Conservation (phyloP, 2,797 vertebrate genomes). For the Sebastes trivittatus region DNA sequence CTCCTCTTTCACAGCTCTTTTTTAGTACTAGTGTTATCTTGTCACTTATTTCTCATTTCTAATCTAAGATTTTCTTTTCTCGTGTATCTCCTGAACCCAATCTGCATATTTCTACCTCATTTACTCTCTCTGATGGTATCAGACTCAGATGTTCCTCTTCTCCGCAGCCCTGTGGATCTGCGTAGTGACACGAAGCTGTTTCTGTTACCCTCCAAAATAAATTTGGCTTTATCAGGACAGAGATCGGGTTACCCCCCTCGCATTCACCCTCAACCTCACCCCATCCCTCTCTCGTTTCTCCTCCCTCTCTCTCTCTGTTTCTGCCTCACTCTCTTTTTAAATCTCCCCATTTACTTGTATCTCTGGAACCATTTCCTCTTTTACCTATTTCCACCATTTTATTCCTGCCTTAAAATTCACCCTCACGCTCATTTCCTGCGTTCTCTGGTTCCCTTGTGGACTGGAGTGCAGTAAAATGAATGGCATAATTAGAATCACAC, state of each 20-base stretch:
- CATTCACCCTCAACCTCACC: conserved; percentile 9
- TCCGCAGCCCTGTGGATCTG: conserved; percentile 53
- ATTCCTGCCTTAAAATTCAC: conserved; percentile 41
- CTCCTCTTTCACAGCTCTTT: not conserved
- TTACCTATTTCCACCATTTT: conserved; percentile 36
- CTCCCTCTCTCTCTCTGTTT: not conserved
- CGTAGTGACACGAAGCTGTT: conserved; percentile 74
- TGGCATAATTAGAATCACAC: conserved; percentile 77
- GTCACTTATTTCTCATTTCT: not conserved
- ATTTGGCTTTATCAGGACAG: conserved; percentile 74
- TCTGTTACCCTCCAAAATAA: conserved; percentile 80
- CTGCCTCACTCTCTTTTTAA: not conserved
- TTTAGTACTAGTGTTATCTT: not conserved
- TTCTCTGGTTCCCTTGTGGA: conserved; percentile 41
- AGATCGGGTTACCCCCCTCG: conserved; percentile 70
- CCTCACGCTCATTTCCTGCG: conserved; percentile 47
- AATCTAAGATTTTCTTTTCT: not conserved
- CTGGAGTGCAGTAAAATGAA: conserved; percentile 61
- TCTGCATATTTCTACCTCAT: not conserved
- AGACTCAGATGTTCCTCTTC: not conserved
- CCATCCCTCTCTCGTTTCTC: conserved; percentile 4
- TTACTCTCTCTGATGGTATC: not conserved
- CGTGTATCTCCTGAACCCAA: not conserved
- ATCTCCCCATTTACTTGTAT: conserved; percentile 11
- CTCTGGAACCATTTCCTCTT: conserved; percentile 34